Conservation (phyloP, 1,140 invertebrate genomes). For the Tribolium madens region DNA sequence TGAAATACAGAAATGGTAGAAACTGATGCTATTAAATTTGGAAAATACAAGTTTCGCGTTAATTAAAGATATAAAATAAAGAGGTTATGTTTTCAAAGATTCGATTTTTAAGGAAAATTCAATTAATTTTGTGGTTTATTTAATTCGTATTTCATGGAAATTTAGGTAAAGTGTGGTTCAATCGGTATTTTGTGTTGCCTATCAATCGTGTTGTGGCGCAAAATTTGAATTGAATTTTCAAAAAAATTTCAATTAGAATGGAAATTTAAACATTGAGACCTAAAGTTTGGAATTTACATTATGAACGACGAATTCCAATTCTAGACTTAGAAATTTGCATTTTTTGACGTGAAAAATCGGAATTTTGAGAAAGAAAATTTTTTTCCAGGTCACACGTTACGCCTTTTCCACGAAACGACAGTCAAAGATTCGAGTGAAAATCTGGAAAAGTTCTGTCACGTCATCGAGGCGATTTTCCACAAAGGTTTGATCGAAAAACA, state of each 20-base stretch:
- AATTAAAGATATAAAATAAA: too few species aligned
- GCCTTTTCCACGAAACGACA: conserved; percentile 61
- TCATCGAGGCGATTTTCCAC: conserved; percentile 69
- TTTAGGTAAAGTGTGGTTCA: neutral
- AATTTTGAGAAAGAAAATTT: neutral
- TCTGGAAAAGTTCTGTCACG: conserved; percentile 66
- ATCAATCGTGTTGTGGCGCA: neutral
- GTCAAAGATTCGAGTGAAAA: conserved; percentile 64
- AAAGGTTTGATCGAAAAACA: conserved; percentile 65
- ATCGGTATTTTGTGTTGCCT: conserved; percentile 11
- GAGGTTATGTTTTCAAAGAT: conserved; percentile 26
- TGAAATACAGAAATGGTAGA: too few species aligned
- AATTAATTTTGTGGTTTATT: neutral
- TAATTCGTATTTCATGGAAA: neutral
- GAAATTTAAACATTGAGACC: too few species aligned
- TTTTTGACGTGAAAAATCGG: too few species aligned
- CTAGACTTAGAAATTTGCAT: too few species aligned
- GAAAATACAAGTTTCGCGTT: too few species aligned
- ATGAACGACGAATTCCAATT: too few species aligned
- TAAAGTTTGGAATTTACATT: too few species aligned
- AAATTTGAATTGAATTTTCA: too few species aligned
- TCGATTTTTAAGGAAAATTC: neutral
- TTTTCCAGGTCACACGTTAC: conserved; percentile 66
- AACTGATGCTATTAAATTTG: too few species aligned
- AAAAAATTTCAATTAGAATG: too few species aligned